Percentiles rank a stretch among this genome's conserved stretches.
phyloP scores from a whole-genome alignment of 2,797 vertebrate species.

The Melanotaenia boesemani region DNA sequence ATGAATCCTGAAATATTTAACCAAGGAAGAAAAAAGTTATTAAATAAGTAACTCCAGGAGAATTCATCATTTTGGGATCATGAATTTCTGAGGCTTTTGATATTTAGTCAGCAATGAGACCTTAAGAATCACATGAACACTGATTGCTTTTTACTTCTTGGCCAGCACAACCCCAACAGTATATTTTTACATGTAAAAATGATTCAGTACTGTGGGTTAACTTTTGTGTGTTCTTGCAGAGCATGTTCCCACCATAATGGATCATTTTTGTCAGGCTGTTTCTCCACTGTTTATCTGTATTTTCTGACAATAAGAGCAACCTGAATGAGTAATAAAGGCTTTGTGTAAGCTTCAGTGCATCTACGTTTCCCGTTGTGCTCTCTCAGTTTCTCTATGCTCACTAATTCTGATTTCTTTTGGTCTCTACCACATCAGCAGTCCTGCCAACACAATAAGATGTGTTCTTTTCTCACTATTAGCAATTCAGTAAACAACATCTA shows the following conservation, averaged over 20 bases:
- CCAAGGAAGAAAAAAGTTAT: not conserved
- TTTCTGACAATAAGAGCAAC: slow-evolving; percentile 29
- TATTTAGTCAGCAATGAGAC: no score
- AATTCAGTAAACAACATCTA: slow-evolving; percentile 56
- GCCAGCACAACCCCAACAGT: no score
- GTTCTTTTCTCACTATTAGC: slow-evolving; percentile 32
- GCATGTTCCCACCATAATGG: slow-evolving; percentile 9
- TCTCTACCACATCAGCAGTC: slow-evolving; percentile 42
- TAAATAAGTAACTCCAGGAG: not conserved
- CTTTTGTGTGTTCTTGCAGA: no score
- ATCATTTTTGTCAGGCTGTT: slow-evolving; percentile 34
- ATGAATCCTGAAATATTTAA: not conserved
- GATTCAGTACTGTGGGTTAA: no score
- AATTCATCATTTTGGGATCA: not conserved
- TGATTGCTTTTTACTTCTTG: no score
- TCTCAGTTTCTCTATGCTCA: slow-evolving; percentile 2
- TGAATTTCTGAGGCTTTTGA: not conserved
- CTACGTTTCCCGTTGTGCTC: slow-evolving; percentile 9
- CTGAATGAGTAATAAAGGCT: slow-evolving; percentile 15
- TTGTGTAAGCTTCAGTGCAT: slow-evolving; percentile 8
- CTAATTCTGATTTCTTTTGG: slow-evolving; percentile 43
- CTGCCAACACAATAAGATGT: slow-evolving; percentile 56
- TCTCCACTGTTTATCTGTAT: slow-evolving; percentile 40
- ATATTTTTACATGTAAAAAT: no score
- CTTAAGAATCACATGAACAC: no score